Percentiles rank a stretch among this genome's conserved stretches.
Conservation (phyloP, 2,113 vertebrate genomes). For the Coturnix japonica region DNA sequence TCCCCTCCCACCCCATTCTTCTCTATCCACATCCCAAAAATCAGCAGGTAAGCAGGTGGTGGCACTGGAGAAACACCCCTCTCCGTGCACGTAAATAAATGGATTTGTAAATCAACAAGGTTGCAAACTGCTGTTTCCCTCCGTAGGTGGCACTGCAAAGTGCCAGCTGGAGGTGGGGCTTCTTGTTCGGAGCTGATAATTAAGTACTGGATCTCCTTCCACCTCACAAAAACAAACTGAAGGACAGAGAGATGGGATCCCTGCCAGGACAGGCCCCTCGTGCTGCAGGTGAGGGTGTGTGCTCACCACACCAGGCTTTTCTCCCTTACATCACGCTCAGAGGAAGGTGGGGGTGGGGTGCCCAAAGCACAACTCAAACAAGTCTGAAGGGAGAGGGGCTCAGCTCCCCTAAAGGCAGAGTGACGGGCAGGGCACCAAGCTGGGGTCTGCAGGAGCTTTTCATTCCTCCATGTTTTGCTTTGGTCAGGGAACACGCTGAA, state of each 20-base stretch:
- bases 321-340: no score
- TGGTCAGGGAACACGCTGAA: not conserved
- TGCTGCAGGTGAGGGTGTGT: not conserved
- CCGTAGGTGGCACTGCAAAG: not conserved
- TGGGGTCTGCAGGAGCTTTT: not conserved
- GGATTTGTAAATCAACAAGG: not conserved
- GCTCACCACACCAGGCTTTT: no score
- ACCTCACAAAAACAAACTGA: not conserved
- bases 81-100: not conserved
- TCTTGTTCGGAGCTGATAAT: not conserved
- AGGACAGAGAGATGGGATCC: not conserved
- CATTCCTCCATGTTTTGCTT: not conserved
- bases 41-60: fast-evolving
- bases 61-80: fast-evolving
- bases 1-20: not conserved
- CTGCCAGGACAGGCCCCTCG: not conserved
- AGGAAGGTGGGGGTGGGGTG: not conserved
- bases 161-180: not conserved
- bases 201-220: not conserved
- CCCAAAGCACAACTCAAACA: not conserved
- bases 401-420: not conserved
- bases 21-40: not conserved
- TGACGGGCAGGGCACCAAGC: not conserved
- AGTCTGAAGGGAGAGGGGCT: not conserved
- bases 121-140: not conserved